Evolutionary conservation across 92 coral and sea anemone genomes (phyloP), one percentile per base, ranked within the genome.

Genomic region (Anthopleura xanthogrammica): DNA sequence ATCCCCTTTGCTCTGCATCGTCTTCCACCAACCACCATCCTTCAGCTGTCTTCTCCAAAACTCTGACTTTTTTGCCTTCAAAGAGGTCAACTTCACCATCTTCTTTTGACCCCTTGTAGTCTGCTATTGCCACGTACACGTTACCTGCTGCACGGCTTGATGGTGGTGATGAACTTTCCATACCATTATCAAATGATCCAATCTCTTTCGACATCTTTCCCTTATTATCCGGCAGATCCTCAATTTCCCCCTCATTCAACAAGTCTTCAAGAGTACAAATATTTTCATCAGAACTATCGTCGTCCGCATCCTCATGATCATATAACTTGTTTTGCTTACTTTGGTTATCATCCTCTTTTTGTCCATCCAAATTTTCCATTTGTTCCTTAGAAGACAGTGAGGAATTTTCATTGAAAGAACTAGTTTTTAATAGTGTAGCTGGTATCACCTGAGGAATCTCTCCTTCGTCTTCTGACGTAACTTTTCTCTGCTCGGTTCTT

Each of bases 1-100:
- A 93, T 5, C 97, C 97, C 14, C 76, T 74, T 77, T 84, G 90
- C 11, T 85, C 14, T 54, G 58, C 87, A 4, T 79, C 82, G 16
- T 80, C 78, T 66, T 56, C 81, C 40, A 93, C 86, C n/a, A 87
- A 78, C 97, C 97, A 93, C 97, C 97, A 93, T 7, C 94, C 97
- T 40, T 80, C 86, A 14, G 75, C 71, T 29, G 91, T 86, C 72
- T 76, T 82, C 17, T 87, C 70, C 57, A 93, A 24, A 41, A 93
- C 92, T 73, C 83, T 85, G 4, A 93, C 81, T 22, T 83, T 79
- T 52, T 93, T 90, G 5, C 90, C 90, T 43, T 86, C 89, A 76
- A 70, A 72, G 60, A 93, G 78, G 29, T 80, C 56, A 24, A 88
- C 82, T 75, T 93, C 97, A 5, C 84, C 55, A 12, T 84, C 91